A percentile compares a stretch with the other conserved stretches of the same genome.
phyloP scores from a whole-genome alignment of 2,888 invertebrate species.

The Pristionchus entomophagus region DNA sequence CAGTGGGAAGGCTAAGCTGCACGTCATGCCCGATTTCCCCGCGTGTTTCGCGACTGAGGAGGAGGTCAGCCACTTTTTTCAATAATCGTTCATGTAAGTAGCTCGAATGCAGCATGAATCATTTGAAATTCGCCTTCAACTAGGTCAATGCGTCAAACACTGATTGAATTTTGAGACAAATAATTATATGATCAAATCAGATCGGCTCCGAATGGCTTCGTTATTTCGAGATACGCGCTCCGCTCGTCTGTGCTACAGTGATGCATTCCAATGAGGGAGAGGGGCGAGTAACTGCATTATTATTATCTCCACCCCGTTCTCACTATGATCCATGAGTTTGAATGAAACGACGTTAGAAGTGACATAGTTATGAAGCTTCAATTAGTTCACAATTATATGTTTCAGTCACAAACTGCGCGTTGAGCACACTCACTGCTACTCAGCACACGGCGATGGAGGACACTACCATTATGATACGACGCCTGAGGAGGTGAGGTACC shows the following conservation, averaged over 20 bases:
- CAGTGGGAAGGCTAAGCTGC: slow-evolving; percentile 88
- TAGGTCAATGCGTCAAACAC: too few species aligned
- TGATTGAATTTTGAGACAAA: too few species aligned
- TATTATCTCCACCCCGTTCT: neutral
- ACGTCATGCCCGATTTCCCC: slow-evolving; percentile 97
- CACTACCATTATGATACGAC: slow-evolving; percentile 97
- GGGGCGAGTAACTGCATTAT: slow-evolving; percentile 73
- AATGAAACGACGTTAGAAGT: too few species aligned
- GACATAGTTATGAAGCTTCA: too few species aligned
- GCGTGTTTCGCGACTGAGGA: slow-evolving; percentile 82
- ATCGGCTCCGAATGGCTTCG: slow-evolving; percentile 86
- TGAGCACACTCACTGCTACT: slow-evolving; percentile 93
- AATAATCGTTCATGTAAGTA: neutral
- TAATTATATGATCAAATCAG: too few species aligned
- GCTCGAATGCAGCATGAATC: neutral
- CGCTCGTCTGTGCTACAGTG: slow-evolving; percentile 89
- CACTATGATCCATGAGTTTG: too few species aligned
- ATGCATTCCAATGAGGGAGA: slow-evolving; percentile 87
- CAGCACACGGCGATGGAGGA: slow-evolving; percentile 80
- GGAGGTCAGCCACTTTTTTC: slow-evolving; percentile 79
- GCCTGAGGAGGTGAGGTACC: slow-evolving; percentile 81
- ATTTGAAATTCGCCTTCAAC: neutral
- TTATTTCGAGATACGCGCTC: slow-evolving; percentile 91
- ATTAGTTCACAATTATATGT: neutral
- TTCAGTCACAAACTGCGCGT: slow-evolving; percentile 88